Evolutionary conservation across 1,140 invertebrate genomes (phyloP), one percentile per base, ranked within the genome.

Genomic region (Drosophila paulistorum): DNA sequence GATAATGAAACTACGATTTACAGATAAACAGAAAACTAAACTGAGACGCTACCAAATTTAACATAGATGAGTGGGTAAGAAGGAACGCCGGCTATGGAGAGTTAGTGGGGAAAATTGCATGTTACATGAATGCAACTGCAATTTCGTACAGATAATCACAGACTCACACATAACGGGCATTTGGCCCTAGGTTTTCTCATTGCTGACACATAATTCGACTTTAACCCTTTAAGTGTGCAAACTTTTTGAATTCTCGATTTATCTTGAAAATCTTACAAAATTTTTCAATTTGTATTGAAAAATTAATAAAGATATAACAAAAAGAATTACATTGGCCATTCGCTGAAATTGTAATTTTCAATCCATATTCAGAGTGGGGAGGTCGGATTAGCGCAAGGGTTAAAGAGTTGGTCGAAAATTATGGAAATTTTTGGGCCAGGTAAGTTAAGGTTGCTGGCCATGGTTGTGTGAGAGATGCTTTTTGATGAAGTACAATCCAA

Each of bases 81-180:
- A 26, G 57, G 51, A 30, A 17, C 39, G 9, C 13, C 37, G 37
- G 37, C 6, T 30, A 7, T 30, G 30, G 6, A 30, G 30, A 7
- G 6, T 30, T 30, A 30, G 35, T 39, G 68, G 35, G 58, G 57
- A 55, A 55, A 65, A 54, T 59, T 68, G 59, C 82, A 81, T 71
- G 76, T 67, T 58, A 63, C 61, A 79, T 76, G 82, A 70, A 87
- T 58, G 51, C 68, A 77, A 78, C 73, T 69, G 70, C 64, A 68
- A 65, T 65, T 65, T 81, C 79, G 82, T 85, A 82, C 67, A 70
- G 74, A 78, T 81, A 72, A 81, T 66, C 54, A 20, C 70, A 74
- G 63, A 62, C 17, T 11, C 14, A 17, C 33, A 51, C 42, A 33
- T 6, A 39, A 23, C 61, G 17, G 9, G 30, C 3, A 17, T 39